Evolutionary conservation across 2,888 invertebrate genomes (phyloP).

Genomic region (Synanthedon vespiformis): DNA sequence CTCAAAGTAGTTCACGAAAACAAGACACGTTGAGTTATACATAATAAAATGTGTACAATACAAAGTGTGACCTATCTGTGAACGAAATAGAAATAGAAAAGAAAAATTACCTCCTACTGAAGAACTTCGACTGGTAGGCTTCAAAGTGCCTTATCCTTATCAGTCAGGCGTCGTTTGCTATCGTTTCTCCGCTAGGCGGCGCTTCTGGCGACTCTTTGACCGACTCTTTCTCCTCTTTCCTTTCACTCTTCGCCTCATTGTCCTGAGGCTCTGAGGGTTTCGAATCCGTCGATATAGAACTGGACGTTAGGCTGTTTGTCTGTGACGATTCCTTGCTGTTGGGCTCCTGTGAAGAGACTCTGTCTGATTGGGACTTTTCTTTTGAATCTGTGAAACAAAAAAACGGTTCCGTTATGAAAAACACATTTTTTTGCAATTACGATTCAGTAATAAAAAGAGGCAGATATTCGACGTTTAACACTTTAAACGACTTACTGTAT

Average conservation of each 20-base stretch:
- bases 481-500: no score
- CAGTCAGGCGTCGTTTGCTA: conserved; percentile 51
- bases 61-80: conserved; percentile 8
- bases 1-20: no score
- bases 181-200: conserved; percentile 19
- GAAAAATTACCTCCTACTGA: conserved; percentile 26
- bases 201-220: background rate
- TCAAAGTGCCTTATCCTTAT: conserved; percentile 32
- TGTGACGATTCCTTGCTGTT: conserved; percentile 53
- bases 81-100: conserved; percentile 1
- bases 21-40: no score
- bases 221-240: conserved; percentile 15
- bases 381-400: conserved; percentile 54
- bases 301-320: conserved; percentile 54
- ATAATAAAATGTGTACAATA: no score
- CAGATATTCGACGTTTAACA: no score
- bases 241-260: conserved; percentile 16
- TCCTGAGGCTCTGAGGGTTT: conserved; percentile 35
- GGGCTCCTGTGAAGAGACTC: conserved; percentile 47
- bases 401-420: no score
- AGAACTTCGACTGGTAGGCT: conserved; percentile 30
- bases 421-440: no score
- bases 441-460: no score
- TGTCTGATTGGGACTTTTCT: conserved; percentile 28
- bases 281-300: conserved; percentile 54